Base-by-base conservation (phyloP, 2,113 vertebrate species). In the Loxodonta africana region DNA sequence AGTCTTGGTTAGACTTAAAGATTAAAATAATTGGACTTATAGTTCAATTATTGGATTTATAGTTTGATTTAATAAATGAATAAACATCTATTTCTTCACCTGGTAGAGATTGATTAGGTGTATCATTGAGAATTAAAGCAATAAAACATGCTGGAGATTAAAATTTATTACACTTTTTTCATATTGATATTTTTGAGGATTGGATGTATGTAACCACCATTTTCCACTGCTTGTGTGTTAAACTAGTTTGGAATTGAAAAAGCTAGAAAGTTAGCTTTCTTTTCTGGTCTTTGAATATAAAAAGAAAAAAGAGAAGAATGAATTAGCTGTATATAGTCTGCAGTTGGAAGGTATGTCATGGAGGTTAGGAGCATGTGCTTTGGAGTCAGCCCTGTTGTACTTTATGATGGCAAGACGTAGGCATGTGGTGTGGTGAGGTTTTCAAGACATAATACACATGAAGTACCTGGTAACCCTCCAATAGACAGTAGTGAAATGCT, bases 81-180 rank as follows among this genome's bases (percentile, higher is more conserved):
- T 73, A 73, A 73, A 37, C 30, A 44, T 83, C 28, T 48, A 10
- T 48, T 48, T 78, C 17, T 65, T 77, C n/a, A 46, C n/a, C 17
- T 91, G 21, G 74, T 89, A 81, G 85, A 73, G 25, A 86, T 25
- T 6, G 30, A 83, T 84, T 83, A 76, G 23, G 15, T 23, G 57
- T 78, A 33, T 17, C 60, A 1, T 69, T 83, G 67, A 83, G 46
- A 78, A 82, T 44, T 48, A 84, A 53, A 76, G 18, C 67, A 78
- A 25, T 74, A 80, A 94, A 74, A 88, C 44, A 78, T 80, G 26
- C 17, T 33, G 11, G 73, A 90, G 57, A 60, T 85, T 25, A 74
- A 96, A 95, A 88, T 95, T 20, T 46, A 57, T 90, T 92, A 44
- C 53, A 33, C 18, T 76, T 91, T 88, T 95, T 96, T 91, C 65